Evolutionary conservation across 2,797 vertebrate genomes (phyloP), one percentile per base, ranked within the genome.

Genomic region (Allobates femoralis): DNA sequence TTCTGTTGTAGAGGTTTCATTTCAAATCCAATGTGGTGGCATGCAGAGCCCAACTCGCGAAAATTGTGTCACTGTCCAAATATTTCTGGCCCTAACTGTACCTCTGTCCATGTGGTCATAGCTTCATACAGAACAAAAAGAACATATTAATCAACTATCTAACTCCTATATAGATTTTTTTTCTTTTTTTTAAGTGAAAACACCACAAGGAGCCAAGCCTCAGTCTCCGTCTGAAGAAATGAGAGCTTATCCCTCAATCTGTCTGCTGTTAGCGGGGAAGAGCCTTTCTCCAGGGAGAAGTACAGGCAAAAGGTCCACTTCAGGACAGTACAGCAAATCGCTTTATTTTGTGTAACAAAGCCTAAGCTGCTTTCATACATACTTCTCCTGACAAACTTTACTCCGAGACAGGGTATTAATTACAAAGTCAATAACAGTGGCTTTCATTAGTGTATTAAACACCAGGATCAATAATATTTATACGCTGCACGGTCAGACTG

Each of bases 391-490:
- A 93, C 93, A 92, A 94, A 93, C 91, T 93, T 94, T 91, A 94
- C 94, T 95, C 93, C 92, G 91, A 91, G 92, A 94, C 91, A 92
- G 93, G 93, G 89, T 94, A 95, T 95, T 95, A 94, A 95, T 95
- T 94, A 94, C 91, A 84, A 84, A 91, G 92, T 95, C 94, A 75
- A 95, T 95, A 94, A 90, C 87, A 80, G 91, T 87, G 92, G 92
- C 92, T 94, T 95, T 95, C 94, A 94, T 95, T 95, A 93, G 93
- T 90, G 93, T 94, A 94, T 94, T 94, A 94, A 94, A 94, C 92
- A 93, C 91, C 91, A 90, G n/a, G 88, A 90, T 95, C 94, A 41
- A 95, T 95, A 93, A 90, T 94, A 94, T 94, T 95, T 94, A 92
- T 93, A 91, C 92, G 92, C 93, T 91, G 91, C 26, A 3, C 92